phyloP scores from a whole-genome alignment of 1,140 invertebrate genomes.

The Bicyclus anynana region DNA sequence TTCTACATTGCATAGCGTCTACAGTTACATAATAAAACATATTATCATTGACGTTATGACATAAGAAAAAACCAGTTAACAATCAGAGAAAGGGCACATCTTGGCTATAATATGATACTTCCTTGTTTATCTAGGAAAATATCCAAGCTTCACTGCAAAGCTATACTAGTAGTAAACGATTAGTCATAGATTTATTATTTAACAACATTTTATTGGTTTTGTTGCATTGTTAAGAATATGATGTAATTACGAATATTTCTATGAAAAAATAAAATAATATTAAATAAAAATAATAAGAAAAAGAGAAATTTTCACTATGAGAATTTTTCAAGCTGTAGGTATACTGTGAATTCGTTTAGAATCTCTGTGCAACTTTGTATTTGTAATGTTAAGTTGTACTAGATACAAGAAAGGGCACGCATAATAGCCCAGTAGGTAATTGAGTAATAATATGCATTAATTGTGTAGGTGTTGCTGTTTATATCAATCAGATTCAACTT shows the following conservation, averaged over 20 bases:
- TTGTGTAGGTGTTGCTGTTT: conserved; percentile 39
- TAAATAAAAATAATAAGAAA: too few species aligned
- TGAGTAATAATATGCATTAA: conserved; percentile 28
- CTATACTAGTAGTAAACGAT: too few species aligned
- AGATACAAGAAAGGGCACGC: conserved; percentile 22
- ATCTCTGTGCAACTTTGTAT: not conserved
- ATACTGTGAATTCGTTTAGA: too few species aligned
- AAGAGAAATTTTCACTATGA: too few species aligned
- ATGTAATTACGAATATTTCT: not conserved
- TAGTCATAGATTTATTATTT: too few species aligned
- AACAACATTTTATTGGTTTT: too few species aligned
- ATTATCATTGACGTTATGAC: not conserved
- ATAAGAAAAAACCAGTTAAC: not conserved
- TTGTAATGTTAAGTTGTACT: not conserved
- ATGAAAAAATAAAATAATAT: too few species aligned
- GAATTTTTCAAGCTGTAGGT: too few species aligned
- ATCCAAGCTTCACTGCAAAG: too few species aligned
- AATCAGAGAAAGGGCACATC: not conserved
- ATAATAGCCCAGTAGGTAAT: conserved; percentile 25
- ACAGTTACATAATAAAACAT: not conserved
- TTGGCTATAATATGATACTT: not conserved
- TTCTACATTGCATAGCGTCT: not conserved
- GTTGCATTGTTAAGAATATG: too few species aligned
- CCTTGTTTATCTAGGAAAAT: conserved; percentile 1
- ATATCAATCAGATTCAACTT: not conserved